Evolutionary conservation across 2,888 invertebrate species (phyloP).

Genomic region (Acleris holmiana): DNA sequence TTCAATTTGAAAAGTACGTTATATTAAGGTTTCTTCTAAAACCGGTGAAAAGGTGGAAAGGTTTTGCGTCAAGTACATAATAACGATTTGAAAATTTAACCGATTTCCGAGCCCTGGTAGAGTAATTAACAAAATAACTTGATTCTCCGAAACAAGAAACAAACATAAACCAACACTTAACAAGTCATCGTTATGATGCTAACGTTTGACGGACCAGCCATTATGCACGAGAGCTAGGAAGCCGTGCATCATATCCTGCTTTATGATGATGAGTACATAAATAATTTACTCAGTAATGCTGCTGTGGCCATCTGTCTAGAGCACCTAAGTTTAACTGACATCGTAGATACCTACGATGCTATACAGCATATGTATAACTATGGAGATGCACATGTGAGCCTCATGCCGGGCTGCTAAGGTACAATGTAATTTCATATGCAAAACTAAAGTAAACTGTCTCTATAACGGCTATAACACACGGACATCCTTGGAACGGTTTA

Average conservation of each 20-base stretch:
- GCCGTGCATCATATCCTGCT: slow-evolving; percentile 33
- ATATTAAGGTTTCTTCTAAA: no score
- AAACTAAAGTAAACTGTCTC: slow-evolving; percentile 34
- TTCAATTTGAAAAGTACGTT: no score
- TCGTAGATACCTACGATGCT: no score
- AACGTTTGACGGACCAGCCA: slow-evolving; percentile 15
- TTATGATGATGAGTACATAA: slow-evolving; percentile 55
- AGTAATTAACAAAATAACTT: no score
- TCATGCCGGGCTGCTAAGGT: background rate
- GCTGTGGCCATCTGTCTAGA: slow-evolving; percentile 22
- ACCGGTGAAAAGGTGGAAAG: no score
- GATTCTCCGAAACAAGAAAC: background rate
- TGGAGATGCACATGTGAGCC: background rate
- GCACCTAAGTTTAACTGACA: slow-evolving; percentile 22
- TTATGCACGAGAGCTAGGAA: slow-evolving; percentile 15
- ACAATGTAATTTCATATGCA: slow-evolving; percentile 33
- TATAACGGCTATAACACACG: slow-evolving; percentile 16
- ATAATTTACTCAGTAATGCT: slow-evolving; percentile 49
- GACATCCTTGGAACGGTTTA: slow-evolving; percentile 29
- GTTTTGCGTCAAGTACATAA: no score
- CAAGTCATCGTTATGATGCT: background rate
- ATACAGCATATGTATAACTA: no score
- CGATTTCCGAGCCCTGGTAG: no score
- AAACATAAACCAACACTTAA: background rate
- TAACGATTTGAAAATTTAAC: no score